Conservation (phyloP, 1,140 invertebrate genomes). For the Daktulosphaira vitifoliae region DNA sequence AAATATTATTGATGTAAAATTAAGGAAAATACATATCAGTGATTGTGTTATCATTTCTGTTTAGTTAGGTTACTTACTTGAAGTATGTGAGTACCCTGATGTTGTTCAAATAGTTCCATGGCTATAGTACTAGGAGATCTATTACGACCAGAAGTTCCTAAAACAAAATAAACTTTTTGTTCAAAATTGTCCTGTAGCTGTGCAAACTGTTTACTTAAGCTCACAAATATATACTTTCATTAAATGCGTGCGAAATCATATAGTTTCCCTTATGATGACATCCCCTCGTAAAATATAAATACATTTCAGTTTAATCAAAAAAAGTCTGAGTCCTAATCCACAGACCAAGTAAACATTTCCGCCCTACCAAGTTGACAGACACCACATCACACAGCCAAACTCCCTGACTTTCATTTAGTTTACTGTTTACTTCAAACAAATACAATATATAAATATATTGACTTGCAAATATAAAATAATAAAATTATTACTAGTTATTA, state of each 20-base stretch:
- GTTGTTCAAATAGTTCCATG: slow-evolving; percentile 85
- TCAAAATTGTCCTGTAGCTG: too few relatives aligned
- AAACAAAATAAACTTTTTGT: slow-evolving; percentile 43
- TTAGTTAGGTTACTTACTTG: slow-evolving; percentile 56
- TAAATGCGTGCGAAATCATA: slow-evolving; percentile 18
- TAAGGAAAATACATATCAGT: background rate
- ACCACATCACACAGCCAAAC: too few relatives aligned
- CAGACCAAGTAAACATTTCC: slow-evolving; percentile 22
- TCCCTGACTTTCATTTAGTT: slow-evolving; percentile 22
- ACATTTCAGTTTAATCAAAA: slow-evolving; percentile 28
- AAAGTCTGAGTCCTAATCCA: slow-evolving; percentile 19
- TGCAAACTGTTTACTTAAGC: too few relatives aligned
- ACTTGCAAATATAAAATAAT: too few relatives aligned
- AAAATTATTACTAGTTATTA: too few relatives aligned
- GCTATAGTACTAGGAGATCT: slow-evolving; percentile 56
- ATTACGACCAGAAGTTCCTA: slow-evolving; percentile 63
- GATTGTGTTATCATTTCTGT: background rate
- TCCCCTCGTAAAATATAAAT: background rate
- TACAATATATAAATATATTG: too few relatives aligned
- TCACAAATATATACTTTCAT: slow-evolving; percentile 14
- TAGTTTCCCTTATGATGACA: slow-evolving; percentile 14
- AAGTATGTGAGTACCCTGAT: slow-evolving; percentile 94
- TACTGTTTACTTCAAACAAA: slow-evolving; percentile 22
- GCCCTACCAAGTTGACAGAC: background rate
- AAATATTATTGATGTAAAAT: too few relatives aligned